Percentiles rank a stretch among this genome's conserved stretches.
These are phyloP conservation scores for Acanthosoma haemorrhoidale DNA, from an alignment of 2,888 invertebrate genomes.

Conservation along the genomic window DNA sequence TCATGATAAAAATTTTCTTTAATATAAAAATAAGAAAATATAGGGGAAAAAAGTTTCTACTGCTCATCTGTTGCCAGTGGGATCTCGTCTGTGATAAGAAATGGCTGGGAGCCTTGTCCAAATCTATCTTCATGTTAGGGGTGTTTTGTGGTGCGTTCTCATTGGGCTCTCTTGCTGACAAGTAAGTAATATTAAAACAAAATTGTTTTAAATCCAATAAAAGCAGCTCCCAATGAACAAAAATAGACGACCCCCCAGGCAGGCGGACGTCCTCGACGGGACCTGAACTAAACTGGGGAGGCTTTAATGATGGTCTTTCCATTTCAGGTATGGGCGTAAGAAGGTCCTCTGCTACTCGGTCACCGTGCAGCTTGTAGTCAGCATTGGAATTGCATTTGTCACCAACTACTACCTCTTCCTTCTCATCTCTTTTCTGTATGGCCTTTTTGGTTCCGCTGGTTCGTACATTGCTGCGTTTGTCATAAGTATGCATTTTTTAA, in stretches of 20 bases:
- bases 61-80: slow-evolving; percentile 54
- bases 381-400: slow-evolving; percentile 68
- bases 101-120: slow-evolving; percentile 77
- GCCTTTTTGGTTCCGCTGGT: slow-evolving; percentile 79
- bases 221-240: neutral
- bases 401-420: slow-evolving; percentile 71
- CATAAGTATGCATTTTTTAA: slow-evolving; percentile 45
- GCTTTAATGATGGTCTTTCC: neutral
- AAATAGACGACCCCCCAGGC: neutral
- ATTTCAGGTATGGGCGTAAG: slow-evolving; percentile 60
- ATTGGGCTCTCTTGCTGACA: slow-evolving; percentile 73
- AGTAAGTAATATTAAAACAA: slow-evolving; percentile 45
- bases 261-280: neutral
- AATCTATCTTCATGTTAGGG: slow-evolving; percentile 75
- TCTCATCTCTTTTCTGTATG: slow-evolving; percentile 62
- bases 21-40: neutral
- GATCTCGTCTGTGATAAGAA: slow-evolving; percentile 69
- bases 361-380: slow-evolving; percentile 62
- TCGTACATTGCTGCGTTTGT: slow-evolving; percentile 59
- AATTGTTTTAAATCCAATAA: neutral
- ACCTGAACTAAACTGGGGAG: neutral
- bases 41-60: neutral
- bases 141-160: slow-evolving; percentile 73
- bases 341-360: slow-evolving; percentile 73
- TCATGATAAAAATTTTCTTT: neutral